Percentiles rank a stretch among this genome's conserved stretches.
These are phyloP conservation scores for Megaceryle maxima DNA, from an alignment of 2,113 vertebrate species.

Conservation along the genomic window DNA sequence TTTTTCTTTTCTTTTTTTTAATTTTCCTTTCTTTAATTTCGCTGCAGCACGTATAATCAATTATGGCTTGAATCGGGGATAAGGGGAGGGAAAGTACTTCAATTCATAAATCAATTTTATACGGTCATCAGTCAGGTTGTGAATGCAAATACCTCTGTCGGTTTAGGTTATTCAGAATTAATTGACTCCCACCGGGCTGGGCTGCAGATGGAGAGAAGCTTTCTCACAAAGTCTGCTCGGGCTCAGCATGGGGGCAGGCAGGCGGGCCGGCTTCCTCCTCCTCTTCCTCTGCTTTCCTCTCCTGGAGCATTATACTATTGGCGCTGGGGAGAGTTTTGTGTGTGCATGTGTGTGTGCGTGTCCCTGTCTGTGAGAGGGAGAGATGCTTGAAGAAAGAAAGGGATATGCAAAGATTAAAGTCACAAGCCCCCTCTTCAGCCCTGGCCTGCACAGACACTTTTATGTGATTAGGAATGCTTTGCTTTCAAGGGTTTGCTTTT, in stretches of 20 bases:
- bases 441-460: constrained; percentile 74
- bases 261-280: constrained; percentile 62
- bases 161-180: constrained; percentile 86
- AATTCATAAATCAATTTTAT: constrained; percentile 99
- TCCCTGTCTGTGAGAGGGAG: constrained; percentile 42
- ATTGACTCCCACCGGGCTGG: constrained; percentile 82
- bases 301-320: constrained; percentile 63
- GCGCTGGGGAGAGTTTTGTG: constrained; percentile 32
- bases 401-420: constrained; percentile 73
- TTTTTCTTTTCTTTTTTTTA: constrained; percentile 75
- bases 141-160: constrained; percentile 90
- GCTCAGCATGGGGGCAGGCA: constrained; percentile 74
- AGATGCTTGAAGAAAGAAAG: constrained; percentile 72
- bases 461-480: constrained; percentile 80
- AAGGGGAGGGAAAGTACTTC: constrained; percentile 86
- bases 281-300: constrained; percentile 58
- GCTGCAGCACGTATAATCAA: constrained; percentile 96
- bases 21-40: constrained; percentile 84
- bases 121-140: constrained; percentile 98
- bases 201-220: constrained; percentile 77
- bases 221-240: constrained; percentile 78
- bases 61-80: constrained; percentile 88
- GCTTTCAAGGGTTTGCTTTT: constrained; percentile 78
- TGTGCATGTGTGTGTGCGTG: background rate
- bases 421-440: constrained; percentile 69